Conservation (phyloP, 2,797 vertebrate genomes). For the Rhinichthys osculus region DNA sequence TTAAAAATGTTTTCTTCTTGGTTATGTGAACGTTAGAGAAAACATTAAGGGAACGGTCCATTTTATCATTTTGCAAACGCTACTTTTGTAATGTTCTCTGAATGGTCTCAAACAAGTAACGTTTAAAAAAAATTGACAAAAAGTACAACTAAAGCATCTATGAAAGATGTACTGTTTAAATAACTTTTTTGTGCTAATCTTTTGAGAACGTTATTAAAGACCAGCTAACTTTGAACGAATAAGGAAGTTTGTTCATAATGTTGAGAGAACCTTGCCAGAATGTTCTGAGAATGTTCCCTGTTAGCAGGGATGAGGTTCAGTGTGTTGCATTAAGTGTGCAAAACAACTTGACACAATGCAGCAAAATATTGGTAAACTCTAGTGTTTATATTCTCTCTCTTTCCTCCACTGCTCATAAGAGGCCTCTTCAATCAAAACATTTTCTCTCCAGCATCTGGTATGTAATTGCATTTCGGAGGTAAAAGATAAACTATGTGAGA, state of each 20-base stretch:
- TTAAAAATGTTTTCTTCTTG: too few relatives aligned
- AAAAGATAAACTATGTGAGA: conserved; percentile 16
- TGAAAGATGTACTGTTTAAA: background rate
- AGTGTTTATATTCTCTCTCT: background rate
- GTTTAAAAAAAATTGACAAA: too few relatives aligned
- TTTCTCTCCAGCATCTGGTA: conserved; percentile 20
- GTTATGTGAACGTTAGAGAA: too few relatives aligned
- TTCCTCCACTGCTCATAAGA: conserved; percentile 14
- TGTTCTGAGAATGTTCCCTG: background rate
- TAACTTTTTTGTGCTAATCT: background rate
- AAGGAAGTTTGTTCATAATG: background rate
- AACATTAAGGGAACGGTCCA: too few relatives aligned
- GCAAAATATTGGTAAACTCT: background rate
- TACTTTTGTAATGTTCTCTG: too few relatives aligned
- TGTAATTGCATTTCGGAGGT: conserved; percentile 1
- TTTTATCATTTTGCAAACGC: too few relatives aligned
- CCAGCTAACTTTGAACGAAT: background rate
- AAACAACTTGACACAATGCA: background rate
- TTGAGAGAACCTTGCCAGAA: background rate
- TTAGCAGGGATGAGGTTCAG: background rate
- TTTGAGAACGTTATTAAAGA: background rate
- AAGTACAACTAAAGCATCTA: too few relatives aligned
- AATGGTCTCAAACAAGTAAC: too few relatives aligned
- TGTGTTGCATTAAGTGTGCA: background rate
- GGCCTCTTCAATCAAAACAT: conserved; percentile 8